Evolutionary conservation across 2,888 invertebrate genomes (phyloP).

Genomic region (Lamellibrachia columna): DNA sequence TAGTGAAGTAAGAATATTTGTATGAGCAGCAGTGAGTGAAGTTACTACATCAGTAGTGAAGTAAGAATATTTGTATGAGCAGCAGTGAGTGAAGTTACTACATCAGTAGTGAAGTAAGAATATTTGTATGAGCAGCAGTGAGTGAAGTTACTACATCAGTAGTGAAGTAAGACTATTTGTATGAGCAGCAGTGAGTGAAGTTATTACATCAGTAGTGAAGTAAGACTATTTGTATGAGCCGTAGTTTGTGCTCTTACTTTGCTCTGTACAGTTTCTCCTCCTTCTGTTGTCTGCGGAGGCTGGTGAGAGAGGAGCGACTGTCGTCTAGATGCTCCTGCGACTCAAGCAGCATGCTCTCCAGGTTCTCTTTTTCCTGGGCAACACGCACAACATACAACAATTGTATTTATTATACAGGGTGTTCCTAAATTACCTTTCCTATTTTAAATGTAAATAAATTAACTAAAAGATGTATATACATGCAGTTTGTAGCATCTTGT

Average conservation of each 20-base stretch:
- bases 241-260: conserved; percentile 52
- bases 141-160: too few relatives aligned
- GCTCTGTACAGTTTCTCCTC: conserved; percentile 65
- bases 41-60: too few relatives aligned
- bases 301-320: conserved; percentile 61
- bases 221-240: neutral
- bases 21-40: too few relatives aligned
- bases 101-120: too few relatives aligned
- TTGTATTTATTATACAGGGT: neutral
- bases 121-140: too few relatives aligned
- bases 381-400: neutral
- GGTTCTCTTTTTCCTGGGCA: conserved; percentile 57
- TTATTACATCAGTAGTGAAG: neutral
- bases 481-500: too few relatives aligned
- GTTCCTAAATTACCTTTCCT: too few relatives aligned
- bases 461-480: too few relatives aligned
- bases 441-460: too few relatives aligned
- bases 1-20: too few relatives aligned
- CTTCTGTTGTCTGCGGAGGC: conserved; percentile 60
- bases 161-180: neutral
- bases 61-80: too few relatives aligned
- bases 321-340: conserved; percentile 64
- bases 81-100: too few relatives aligned
- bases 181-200: neutral
- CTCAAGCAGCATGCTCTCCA: conserved; percentile 61